A percentile compares a stretch with the other conserved stretches of the same genome.
Conservation (phyloP, 2,113 vertebrate species). For the Asarcornis scutulata region DNA sequence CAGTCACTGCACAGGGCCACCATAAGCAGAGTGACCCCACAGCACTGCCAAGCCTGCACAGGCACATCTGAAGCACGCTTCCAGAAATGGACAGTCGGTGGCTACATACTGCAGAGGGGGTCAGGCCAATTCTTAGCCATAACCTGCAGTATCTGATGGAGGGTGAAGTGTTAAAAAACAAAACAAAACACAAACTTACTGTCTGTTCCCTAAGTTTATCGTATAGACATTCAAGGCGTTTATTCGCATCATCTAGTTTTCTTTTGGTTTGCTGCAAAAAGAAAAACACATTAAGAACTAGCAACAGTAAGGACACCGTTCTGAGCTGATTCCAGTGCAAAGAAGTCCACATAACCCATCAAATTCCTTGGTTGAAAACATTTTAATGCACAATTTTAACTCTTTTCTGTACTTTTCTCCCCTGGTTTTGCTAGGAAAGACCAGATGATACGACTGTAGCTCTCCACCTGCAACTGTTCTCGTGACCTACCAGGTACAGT, state of each 20-base stretch:
- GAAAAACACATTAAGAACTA: not conserved
- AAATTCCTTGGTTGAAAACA: not conserved
- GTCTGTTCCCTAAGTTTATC: slow-evolving; percentile 96
- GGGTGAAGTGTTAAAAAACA: not conserved
- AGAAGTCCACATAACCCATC: not conserved
- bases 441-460: fast-evolving
- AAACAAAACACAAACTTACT: slow-evolving; percentile 77
- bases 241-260: slow-evolving; percentile 96
- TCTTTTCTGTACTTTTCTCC: not conserved
- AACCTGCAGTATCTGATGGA: not conserved
- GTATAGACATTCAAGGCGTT: slow-evolving; percentile 93
- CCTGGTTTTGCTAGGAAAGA: not conserved
- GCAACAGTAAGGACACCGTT: not conserved
- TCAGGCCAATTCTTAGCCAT: not conserved
- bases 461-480: not conserved
- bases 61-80: not conserved
- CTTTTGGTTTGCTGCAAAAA: slow-evolving; percentile 93
- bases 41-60: not conserved
- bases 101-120: not conserved
- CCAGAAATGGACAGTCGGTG: not conserved
- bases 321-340: not conserved
- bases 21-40: not conserved
- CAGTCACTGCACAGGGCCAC: not conserved
- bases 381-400: not conserved
- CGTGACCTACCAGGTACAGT: not conserved